Evolutionary conservation across 1,140 invertebrate genomes (phyloP).

Genomic region (Brachionus manjavacas): DNA sequence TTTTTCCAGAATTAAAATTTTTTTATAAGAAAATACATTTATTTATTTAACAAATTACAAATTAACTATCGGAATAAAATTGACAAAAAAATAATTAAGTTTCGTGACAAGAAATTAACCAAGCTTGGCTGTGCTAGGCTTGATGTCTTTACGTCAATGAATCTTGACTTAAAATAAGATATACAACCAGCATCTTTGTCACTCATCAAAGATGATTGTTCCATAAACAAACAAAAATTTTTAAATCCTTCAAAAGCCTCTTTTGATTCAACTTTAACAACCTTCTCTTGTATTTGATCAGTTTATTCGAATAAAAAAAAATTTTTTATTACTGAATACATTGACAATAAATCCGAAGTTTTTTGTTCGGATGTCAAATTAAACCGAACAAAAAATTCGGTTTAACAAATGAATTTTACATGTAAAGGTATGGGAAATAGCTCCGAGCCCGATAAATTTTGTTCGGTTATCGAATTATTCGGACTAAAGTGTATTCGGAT

Average conservation of each 20-base stretch:
- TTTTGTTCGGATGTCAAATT: background rate
- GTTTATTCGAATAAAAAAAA: background rate
- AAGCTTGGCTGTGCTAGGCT: background rate
- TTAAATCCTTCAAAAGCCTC: too few species aligned
- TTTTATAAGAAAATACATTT: too few species aligned
- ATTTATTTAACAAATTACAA: background rate
- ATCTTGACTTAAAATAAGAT: conserved; percentile 14
- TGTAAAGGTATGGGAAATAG: background rate
- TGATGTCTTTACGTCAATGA: background rate
- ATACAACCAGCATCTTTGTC: background rate
- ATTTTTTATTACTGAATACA: background rate
- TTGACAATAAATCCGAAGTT: background rate
- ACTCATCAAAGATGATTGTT: background rate
- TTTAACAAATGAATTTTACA: background rate
- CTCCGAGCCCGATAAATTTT: background rate
- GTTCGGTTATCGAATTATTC: background rate
- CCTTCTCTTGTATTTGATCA: too few species aligned
- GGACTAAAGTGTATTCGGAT: background rate
- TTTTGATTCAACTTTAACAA: too few species aligned
- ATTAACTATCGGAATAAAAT: background rate
- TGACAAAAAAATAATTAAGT: background rate
- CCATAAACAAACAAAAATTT: too few species aligned
- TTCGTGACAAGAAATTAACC: background rate
- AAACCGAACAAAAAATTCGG: background rate
- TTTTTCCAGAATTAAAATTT: too few species aligned